These are phyloP conservation scores for Ptycholaimellus sp. DNA, from an alignment of 2,888 invertebrate genomes.

Conservation along the genomic window DNA sequence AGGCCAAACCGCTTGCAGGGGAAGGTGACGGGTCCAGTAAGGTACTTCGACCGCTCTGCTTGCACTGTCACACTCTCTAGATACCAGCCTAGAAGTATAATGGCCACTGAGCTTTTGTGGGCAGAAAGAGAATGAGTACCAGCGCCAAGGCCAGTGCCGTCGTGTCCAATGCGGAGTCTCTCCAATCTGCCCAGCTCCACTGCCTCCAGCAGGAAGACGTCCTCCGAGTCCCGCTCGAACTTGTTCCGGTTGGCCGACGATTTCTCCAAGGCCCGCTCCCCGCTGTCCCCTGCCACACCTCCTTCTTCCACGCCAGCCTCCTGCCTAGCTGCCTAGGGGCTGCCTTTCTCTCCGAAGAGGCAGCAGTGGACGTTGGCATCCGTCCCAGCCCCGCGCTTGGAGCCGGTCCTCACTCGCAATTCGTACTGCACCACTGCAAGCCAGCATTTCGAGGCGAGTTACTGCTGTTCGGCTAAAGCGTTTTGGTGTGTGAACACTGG, in stretches of 20 bases:
- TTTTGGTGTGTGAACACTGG: neutral
- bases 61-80: no score
- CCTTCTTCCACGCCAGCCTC: no score
- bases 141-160: no score
- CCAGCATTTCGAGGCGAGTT: conserved; percentile 2
- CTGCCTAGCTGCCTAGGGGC: conserved; percentile 27
- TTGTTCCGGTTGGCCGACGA: neutral
- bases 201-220: conserved; percentile 8
- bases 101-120: no score
- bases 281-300: no score
- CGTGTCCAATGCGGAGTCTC: conserved; percentile 27
- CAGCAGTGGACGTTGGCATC: conserved; percentile 27
- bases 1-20: no score
- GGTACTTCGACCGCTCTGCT: no score
- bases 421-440: conserved; percentile 14
- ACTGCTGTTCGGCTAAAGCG: neutral
- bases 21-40: no score
- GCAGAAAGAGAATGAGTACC: no score
- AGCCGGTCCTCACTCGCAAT: conserved; percentile 26
- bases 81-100: no score
- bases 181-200: conserved; percentile 25
- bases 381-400: conserved; percentile 26
- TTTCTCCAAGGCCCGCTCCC: neutral
- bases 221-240: neutral
- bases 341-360: conserved; percentile 27